Evolutionary conservation across 2,113 vertebrate species (phyloP).

Genomic region (Garra rufa): DNA sequence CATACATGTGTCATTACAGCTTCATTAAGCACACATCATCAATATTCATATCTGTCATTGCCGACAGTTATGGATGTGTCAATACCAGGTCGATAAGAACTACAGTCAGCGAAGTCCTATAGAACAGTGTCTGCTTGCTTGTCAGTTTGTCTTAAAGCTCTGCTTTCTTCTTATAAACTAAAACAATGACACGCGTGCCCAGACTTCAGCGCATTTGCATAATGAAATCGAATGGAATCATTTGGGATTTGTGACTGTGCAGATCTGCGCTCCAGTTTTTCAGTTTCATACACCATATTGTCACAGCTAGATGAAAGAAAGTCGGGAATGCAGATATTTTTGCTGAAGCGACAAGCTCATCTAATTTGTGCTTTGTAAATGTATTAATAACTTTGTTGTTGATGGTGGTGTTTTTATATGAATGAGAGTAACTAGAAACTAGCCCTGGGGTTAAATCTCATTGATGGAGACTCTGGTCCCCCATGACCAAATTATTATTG

Average conservation of each 20-base stretch:
- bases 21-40: slow-evolving; percentile 22
- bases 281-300: slow-evolving; percentile 63
- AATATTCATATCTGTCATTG: slow-evolving; percentile 38
- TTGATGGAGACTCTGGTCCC: too few relatives aligned
- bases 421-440: not conserved
- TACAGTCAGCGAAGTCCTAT: not conserved
- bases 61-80: slow-evolving; percentile 9
- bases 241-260: slow-evolving; percentile 65
- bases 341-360: slow-evolving; percentile 42
- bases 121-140: slow-evolving; percentile 12
- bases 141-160: not conserved
- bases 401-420: not conserved
- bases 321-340: slow-evolving; percentile 17
- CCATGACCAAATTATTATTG: too few relatives aligned
- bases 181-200: slow-evolving; percentile 54
- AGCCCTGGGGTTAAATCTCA: not conserved
- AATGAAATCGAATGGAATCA: slow-evolving; percentile 66
- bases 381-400: not conserved
- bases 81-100: slow-evolving; percentile 3
- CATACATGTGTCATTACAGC: not conserved
- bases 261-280: slow-evolving; percentile 66
- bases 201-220: slow-evolving; percentile 65
- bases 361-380: slow-evolving; percentile 31
- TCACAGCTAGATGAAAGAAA: slow-evolving; percentile 48
- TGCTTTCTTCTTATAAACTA: slow-evolving; percentile 2